These are phyloP conservation scores for Lepidocolaptes lacrymiger DNA, from an alignment of 2,797 vertebrate species.

Conservation along the genomic window DNA sequence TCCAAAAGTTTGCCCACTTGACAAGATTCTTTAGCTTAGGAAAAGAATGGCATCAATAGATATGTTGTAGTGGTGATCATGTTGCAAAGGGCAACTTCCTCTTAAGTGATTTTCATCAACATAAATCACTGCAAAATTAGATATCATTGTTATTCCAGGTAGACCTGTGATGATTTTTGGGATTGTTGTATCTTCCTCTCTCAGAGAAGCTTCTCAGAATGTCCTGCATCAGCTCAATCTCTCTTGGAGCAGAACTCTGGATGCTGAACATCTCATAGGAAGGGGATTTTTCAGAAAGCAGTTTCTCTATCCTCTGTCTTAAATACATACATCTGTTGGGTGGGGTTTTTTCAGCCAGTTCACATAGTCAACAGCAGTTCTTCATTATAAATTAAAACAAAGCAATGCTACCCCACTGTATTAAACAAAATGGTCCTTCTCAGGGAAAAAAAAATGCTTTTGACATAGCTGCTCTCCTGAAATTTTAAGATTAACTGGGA, in stretches of 20 bases:
- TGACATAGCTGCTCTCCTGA: neutral
- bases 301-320: neutral
- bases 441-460: neutral
- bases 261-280: neutral
- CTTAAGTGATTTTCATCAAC: neutral
- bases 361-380: neutral
- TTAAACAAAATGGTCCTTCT: neutral
- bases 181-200: neutral
- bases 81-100: neutral
- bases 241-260: neutral
- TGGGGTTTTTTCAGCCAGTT: neutral
- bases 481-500: neutral
- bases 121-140: neutral
- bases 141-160: neutral
- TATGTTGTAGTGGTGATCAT: neutral
- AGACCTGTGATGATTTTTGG: neutral
- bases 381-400: neutral
- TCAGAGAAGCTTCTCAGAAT: neutral
- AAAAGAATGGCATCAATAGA: accelerated
- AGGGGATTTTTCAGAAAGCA: neutral
- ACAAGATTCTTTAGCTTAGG: neutral
- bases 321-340: neutral
- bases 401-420: neutral
- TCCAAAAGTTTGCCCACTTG: neutral
- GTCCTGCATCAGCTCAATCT: neutral